phyloP scores from a whole-genome alignment of 2,113 vertebrate genomes.

The Pandion haliaetus region DNA sequence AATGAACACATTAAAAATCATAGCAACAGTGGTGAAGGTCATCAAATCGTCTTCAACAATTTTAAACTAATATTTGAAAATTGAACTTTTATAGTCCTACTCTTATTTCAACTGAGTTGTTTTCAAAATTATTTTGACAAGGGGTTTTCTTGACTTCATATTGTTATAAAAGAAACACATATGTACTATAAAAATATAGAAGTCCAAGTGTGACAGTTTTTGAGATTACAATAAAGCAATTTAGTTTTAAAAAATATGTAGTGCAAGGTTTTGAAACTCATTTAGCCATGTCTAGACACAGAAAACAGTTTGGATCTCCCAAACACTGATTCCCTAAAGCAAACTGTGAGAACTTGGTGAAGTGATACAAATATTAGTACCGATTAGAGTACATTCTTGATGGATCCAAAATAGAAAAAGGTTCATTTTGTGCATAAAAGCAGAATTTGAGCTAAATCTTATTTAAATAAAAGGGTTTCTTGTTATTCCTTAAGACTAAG shows the following conservation, averaged over 20 bases:
- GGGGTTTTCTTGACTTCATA: background rate
- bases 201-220: background rate
- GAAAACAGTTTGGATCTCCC: background rate
- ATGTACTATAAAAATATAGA: background rate
- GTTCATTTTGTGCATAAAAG: background rate
- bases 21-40: background rate
- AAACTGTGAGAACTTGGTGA: background rate
- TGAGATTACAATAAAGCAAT: background rate
- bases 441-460: background rate
- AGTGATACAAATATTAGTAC: background rate
- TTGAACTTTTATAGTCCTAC: background rate
- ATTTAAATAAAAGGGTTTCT: background rate
- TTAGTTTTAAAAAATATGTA: background rate
- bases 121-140: background rate
- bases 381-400: background rate
- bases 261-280: background rate
- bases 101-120: background rate
- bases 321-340: background rate
- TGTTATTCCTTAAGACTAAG: background rate
- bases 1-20: background rate
- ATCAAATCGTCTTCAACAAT: background rate
- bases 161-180: background rate
- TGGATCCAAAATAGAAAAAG: background rate
- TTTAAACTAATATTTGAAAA: background rate
- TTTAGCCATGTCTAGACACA: background rate